Evolutionary conservation across 2,888 invertebrate genomes (phyloP), one percentile per base, ranked within the genome.

Genomic region (Frankliniella fusca): DNA sequence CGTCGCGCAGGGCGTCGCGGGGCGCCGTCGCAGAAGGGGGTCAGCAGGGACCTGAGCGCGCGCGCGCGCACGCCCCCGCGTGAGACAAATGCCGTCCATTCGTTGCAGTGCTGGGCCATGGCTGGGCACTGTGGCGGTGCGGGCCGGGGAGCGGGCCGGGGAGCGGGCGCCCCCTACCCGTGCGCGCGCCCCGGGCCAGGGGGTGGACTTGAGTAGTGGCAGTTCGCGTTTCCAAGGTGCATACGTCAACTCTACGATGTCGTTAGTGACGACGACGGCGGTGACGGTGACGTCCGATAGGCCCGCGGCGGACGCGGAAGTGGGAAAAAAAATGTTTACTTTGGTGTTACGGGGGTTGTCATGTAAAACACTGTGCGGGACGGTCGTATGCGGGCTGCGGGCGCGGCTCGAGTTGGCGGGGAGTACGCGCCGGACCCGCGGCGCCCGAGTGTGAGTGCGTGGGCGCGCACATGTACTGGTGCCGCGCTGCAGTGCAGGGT

Each of bases 21-120:
- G 23, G 70, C 70, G 70, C 23, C 70, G 70, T 76, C 70, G 70
- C 70, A 27, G 70, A 76, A 76, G 70, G 70, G 70, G 70, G 70
- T 76, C 70, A 76, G 23, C 70, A 27, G 70, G 70, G 70, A 23
- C 70, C 70, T 76, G 23, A n/a, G 27, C 54, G 61, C 61, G 61
- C 61, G 15, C 61, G 20, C 20, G 61, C 61, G 18, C 7, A 18
- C 70, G 27, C 70, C 70, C 70, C 70, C 70, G 70, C 23, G 38
- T 38, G 9, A 76, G 70, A 76, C 70, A 76, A 76, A 76, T 76
- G 70, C 27, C 70, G 70, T 11, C 70, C 70, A 76, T 76, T 76
- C 70, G 70, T 76, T 76, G 70, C 61, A 20, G 15, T 18, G 61
- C 18, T n/a, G 61, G 61, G 61, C 61, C 61, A 20, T 0, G 10